These are phyloP conservation scores for Chymomyza procnemis DNA, from an alignment of 2,888 invertebrate species.

Conservation along the genomic window DNA sequence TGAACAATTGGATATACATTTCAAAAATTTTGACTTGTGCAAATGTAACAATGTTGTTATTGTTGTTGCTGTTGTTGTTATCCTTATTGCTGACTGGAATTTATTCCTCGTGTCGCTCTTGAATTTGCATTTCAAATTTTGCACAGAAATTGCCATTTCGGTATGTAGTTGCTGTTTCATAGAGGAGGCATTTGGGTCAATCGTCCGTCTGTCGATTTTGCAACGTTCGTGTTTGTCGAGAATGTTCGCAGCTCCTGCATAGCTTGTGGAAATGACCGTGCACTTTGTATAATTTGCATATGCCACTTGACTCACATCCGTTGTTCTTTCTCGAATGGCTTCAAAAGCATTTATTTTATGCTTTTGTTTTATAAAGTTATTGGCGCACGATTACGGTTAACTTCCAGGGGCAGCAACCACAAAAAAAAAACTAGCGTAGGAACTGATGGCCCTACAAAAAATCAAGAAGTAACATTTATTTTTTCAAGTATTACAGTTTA, in stretches of 20 bases:
- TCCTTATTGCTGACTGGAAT: constrained; percentile 47
- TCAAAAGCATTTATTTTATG: not conserved
- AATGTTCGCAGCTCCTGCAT: not conserved
- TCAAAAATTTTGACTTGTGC: constrained; percentile 1
- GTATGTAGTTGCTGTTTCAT: not conserved
- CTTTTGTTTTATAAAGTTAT: not conserved
- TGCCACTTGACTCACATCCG: constrained; percentile 30
- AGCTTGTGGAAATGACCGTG: constrained; percentile 48
- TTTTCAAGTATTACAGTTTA: not conserved
- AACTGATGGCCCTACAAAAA: not conserved
- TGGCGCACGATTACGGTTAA: not conserved
- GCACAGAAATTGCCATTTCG: constrained; percentile 63
- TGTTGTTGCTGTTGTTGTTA: constrained; percentile 26
- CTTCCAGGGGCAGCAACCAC: not conserved
- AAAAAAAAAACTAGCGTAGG: not conserved
- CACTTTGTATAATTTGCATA: constrained; percentile 55
- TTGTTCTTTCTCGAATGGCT: not conserved
- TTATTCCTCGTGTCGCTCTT: constrained; percentile 51
- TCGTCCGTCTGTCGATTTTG: constrained; percentile 52
- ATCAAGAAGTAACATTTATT: not conserved
- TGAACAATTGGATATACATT: not conserved
- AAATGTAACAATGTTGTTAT: constrained; percentile 12
- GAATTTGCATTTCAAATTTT: constrained; percentile 62
- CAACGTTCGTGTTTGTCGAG: constrained; percentile 19
- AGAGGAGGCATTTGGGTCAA: constrained; percentile 58